Percentiles rank a stretch among this genome's conserved stretches.
phyloP scores from a whole-genome alignment of 2,797 vertebrate genomes.

The Discoglossus pictus region DNA sequence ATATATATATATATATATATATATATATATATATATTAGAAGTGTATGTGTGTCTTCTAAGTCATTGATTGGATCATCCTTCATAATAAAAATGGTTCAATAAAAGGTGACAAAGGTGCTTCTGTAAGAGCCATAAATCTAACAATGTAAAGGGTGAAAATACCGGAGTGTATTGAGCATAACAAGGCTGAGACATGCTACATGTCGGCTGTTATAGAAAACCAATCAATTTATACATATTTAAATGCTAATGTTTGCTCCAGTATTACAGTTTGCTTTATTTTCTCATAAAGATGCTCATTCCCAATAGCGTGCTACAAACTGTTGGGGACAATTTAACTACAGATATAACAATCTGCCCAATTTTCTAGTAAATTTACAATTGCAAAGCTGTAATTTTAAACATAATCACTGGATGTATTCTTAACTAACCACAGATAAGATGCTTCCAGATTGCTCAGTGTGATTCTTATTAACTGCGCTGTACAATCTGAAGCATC shows the following conservation, averaged over 20 bases:
- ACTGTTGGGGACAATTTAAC: background rate
- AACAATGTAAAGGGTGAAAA: too few relatives aligned
- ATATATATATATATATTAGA: too few relatives aligned
- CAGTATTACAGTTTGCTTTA: constrained; percentile 10
- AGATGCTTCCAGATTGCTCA: constrained; percentile 6
- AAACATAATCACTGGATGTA: constrained; percentile 8
- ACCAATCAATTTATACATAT: constrained; percentile 27
- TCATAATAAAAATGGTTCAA: too few relatives aligned
- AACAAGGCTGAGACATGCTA: background rate
- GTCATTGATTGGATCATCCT: too few relatives aligned
- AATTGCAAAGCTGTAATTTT: constrained; percentile 17
- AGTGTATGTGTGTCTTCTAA: too few relatives aligned
- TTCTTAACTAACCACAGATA: background rate
- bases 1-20: too few relatives aligned
- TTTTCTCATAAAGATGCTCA: constrained; percentile 28
- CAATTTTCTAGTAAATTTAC: constrained; percentile 26
- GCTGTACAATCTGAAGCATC: too few relatives aligned
- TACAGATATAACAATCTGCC: constrained; percentile 28
- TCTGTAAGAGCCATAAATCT: too few relatives aligned
- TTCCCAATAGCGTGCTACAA: constrained; percentile 24
- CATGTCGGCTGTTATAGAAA: constrained; percentile 16
- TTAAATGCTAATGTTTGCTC: constrained; percentile 31
- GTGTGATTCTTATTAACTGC: too few relatives aligned
- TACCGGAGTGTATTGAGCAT: background rate
- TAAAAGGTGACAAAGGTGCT: too few relatives aligned